Base-by-base conservation (phyloP, 1,140 invertebrate genomes). In the Oedothorax gibbosus region DNA sequence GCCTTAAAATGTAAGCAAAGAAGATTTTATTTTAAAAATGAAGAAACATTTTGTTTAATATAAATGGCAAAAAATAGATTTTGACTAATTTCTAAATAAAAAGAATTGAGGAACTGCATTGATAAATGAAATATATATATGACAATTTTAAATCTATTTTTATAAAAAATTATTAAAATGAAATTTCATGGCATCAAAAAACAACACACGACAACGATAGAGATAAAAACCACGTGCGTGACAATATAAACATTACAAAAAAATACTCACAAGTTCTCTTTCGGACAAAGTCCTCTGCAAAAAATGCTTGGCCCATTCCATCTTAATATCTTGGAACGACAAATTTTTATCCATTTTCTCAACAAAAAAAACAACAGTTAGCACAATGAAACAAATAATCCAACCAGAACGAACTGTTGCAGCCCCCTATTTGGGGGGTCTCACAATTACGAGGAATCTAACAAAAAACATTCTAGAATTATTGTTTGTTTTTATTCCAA, bases 271-370 rank as follows among this genome's bases (percentile, higher is more conserved):
- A 3, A 56, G 14, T 49, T 75, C 72, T 49, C 72, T 11, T 14
- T 56, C 35, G 11, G 72, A 21, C 4, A 75, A 56, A 10, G 21
- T 50, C n/a, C 57, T 53, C 10, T 75, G 53, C 54, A 75, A 57
- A 60, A 75, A 75, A 75, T 75, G 72, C 49, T 75, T 75, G 53
- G 72, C 72, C 53, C 53, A 75, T 35, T 75, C 35, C 49, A 75
- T 35, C 72, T 75, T 75, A 21, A 75, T 57, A 75, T 75, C 72
- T 20, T 50, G 49, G 51, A 75, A 75, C 21, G 72, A 57, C 7
- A 21, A n/a, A 57, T 75, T 75, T 11, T 75, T 35, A 75, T 75
- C 72, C 72, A 75, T 75, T 53, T 71, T 71, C n/a, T 20, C 11
- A n/a, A 8, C 7, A 53, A 71, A 71, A 53, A 71, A 71, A 71